Evolutionary conservation across 2,888 invertebrate species (phyloP), one percentile per base, ranked within the genome.

Genomic region (Timandra comae): DNA sequence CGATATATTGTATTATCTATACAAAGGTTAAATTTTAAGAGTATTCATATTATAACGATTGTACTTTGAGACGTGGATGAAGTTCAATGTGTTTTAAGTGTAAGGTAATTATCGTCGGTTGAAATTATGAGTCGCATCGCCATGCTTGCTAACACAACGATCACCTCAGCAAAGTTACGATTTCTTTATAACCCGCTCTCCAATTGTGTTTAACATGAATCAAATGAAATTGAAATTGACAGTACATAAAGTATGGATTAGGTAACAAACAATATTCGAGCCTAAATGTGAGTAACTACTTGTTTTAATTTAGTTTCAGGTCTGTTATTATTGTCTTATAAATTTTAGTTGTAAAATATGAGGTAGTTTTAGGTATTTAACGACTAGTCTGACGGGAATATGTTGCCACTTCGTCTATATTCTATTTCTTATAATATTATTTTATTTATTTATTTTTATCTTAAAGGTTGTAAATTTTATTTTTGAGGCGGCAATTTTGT

Each of bases 321-420:
- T 41, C 35, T 37, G 34, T 23, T 41, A 38, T 27, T 36, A 28
- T 27, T 35, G 28, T 28, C 7, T 3, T 10, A 11, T 68, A 68
- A 57, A 56, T 57, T 49, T 55, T 63, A 63, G 60, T 52, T 56
- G 56, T 62, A 60, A 58, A 57, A 34, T 45, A 57, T 66, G 56
- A 55, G 73, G 67, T 78, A 77, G 78, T 74, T 73, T 78, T 74
- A 74, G 72, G 75, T 78, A 75, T 30, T 71, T 73, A 77, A 76
- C 64, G 63, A 74, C 84, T 84, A 84, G 84, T 84, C 84, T 76
- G 70, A 77, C 78, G 72, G 71, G 70, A 76, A 80, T 75, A 74
- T 78, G 77, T 80, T 81, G 82, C 81, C 81, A 77, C 81, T 74
- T 58, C 62, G 75, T 77, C 79, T 71, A 77, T 77, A 71, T 80